Evolutionary conservation across 1,140 invertebrate species (phyloP).

Genomic region (Bacillus rossius): DNA sequence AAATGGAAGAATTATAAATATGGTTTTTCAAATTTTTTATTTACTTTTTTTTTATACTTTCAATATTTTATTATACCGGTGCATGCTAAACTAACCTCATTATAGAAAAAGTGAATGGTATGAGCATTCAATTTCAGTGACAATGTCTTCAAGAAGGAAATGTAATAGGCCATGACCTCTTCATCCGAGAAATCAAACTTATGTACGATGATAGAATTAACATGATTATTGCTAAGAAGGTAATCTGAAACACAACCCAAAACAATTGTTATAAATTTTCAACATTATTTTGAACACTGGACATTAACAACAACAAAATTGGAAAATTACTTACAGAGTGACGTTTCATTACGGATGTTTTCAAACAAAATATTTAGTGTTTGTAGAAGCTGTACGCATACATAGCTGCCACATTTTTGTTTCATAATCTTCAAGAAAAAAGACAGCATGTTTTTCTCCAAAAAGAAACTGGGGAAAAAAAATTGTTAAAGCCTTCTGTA

Average conservation of each 20-base stretch:
- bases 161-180: slow-evolving; percentile 99
- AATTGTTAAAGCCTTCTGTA: slow-evolving; percentile 7
- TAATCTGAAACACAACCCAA: slow-evolving; percentile 75
- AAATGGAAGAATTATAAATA: background rate
- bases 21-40: background rate
- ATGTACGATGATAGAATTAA: slow-evolving; percentile 98
- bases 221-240: slow-evolving; percentile 98
- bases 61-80: no score
- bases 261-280: background rate
- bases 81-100: slow-evolving; percentile 94
- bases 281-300: no score
- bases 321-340: slow-evolving; percentile 94
- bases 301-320: no score
- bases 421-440: slow-evolving; percentile 97
- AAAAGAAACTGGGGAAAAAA: slow-evolving; percentile 79
- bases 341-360: slow-evolving; percentile 98
- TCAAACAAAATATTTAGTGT: slow-evolving; percentile 99
- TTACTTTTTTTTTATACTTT: no score
- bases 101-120: slow-evolving; percentile 99
- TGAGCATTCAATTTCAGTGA: slow-evolving; percentile 98
- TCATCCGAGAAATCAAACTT: slow-evolving; percentile 99
- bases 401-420: slow-evolving; percentile 95
- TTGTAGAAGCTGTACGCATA: slow-evolving; percentile 96
- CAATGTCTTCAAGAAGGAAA: slow-evolving; percentile 97
- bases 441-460: slow-evolving; percentile 99